A percentile compares a stretch with the other conserved stretches of the same genome.
Evolutionary conservation across 2,888 invertebrate genomes (phyloP).

Genomic region (Kryphioiulus occultus): DNA sequence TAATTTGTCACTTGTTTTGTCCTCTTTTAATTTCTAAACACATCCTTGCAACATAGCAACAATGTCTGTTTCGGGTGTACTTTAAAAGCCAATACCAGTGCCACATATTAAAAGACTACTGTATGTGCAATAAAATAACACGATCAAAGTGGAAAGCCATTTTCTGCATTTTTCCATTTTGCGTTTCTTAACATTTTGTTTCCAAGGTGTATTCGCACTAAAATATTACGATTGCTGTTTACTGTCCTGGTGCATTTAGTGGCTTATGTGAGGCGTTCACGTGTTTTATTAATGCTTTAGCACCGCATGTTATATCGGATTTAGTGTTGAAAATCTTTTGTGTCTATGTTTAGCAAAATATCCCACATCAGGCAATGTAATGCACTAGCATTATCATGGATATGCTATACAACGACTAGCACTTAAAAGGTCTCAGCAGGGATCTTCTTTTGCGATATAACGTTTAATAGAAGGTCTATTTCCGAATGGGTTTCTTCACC

Average conservation of each 20-base stretch:
- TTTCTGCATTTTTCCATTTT: background rate
- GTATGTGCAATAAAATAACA: background rate
- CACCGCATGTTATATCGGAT: conserved; percentile 12
- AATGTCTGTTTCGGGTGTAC: too few relatives aligned
- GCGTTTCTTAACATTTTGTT: background rate
- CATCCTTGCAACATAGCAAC: too few relatives aligned
- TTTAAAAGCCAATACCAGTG: too few relatives aligned
- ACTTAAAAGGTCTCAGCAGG: conserved; percentile 35
- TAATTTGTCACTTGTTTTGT: too few relatives aligned
- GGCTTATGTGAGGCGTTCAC: background rate
- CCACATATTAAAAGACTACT: too few relatives aligned
- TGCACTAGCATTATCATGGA: conserved; percentile 24
- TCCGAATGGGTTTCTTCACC: conserved; percentile 26
- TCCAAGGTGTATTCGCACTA: background rate
- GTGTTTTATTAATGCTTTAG: background rate
- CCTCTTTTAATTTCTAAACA: too few relatives aligned
- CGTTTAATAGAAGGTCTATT: conserved; percentile 29
- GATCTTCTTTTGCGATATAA: conserved; percentile 30
- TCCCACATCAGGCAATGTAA: conserved; percentile 26
- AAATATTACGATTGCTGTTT: background rate
- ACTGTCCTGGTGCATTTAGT: background rate
- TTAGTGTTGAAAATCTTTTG: conserved; percentile 30
- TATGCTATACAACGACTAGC: conserved; percentile 26
- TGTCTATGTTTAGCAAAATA: conserved; percentile 21
- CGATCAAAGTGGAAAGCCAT: background rate